Conservation (phyloP, 2,113 vertebrate genomes). For the Sterrhoptilus dennistouni region DNA sequence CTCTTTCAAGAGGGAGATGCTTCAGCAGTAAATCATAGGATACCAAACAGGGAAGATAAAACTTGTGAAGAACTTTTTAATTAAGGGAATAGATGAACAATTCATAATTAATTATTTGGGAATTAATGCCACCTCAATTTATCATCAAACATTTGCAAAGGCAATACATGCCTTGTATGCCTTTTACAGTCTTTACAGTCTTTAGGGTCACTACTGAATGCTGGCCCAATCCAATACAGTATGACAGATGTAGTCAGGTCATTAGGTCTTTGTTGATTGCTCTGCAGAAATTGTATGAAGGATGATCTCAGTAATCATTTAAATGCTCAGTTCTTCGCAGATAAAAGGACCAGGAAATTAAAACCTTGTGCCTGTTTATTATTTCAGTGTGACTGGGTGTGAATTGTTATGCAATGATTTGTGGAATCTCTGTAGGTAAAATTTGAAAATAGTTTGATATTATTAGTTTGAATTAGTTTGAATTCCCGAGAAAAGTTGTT, state of each 20-base stretch:
- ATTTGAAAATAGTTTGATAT: not conserved
- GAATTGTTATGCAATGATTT: not conserved
- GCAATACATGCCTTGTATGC: not conserved
- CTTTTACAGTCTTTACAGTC: not conserved
- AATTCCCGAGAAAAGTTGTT: no score
- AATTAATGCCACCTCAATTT: constrained; percentile 55
- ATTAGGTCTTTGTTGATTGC: not conserved
- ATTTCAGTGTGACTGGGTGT: not conserved
- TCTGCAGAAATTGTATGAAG: not conserved
- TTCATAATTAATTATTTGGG: constrained; percentile 61
- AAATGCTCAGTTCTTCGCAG: not conserved
- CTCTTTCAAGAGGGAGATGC: not conserved
- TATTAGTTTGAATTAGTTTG: no score
- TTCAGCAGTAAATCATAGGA: constrained; percentile 27
- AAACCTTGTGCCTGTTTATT: not conserved
- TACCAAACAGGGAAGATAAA: constrained; percentile 34
- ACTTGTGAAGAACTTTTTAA: constrained; percentile 42
- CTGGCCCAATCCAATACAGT: not conserved
- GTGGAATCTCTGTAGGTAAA: not conserved
- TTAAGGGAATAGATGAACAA: constrained; percentile 50
- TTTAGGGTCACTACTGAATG: not conserved
- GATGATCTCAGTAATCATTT: not conserved
- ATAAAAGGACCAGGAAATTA: not conserved
- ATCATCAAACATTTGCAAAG: constrained; percentile 36
- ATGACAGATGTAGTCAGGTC: not conserved